Evolutionary conservation across 1,140 invertebrate genomes (phyloP), one percentile per base, ranked within the genome.

Genomic region (Drosophila funebris): DNA sequence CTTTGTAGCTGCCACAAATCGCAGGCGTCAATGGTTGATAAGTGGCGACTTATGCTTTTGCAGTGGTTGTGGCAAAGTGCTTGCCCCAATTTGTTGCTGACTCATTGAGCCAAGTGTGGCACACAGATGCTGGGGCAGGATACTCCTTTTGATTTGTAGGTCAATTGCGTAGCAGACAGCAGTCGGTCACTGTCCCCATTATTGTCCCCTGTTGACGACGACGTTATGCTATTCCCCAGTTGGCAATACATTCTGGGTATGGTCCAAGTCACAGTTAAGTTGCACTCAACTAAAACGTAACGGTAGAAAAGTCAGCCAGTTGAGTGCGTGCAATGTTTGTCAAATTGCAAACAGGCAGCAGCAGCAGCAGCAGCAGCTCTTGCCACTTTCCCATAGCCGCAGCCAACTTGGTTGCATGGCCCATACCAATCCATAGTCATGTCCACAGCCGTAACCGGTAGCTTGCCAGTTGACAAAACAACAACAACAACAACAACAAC

Each of bases 311-410:
- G 75, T 74, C 56, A 64, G 48, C 54, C 52, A 58, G 53, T 61
- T 75, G 78, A 85, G 81, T 87, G 81, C 81, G 81, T 85, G 82
- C 78, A 74, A 61, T 54, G 74, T 82, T 85, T 85, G 81, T 87
- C 82, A 85, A 85, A 85, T 87, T 85, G 82, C 82, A 84, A 83
- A 73, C 58, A 44, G 22, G 24, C 36, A 54, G 48, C 36, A 18
- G 46, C 46, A 37, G 48, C 36, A 18, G 46, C 46, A 37, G n/a
- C n/a, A n/a, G n/a, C n/a, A n/a, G n/a, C n/a, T 18, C 13, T 27
- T 41, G 29, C 50, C 60, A 48, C 48, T 69, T 71, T 71, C 61
- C 61, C 61, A 71, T 57, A 56, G 52, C 52, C 54, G 44, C 46
- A 31, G 27, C 1, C 27, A 50, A 22, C 24, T 29, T 44, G 43